phyloP scores from a whole-genome alignment of 2,797 vertebrate genomes.

The Sebastolobus alascanus region DNA sequence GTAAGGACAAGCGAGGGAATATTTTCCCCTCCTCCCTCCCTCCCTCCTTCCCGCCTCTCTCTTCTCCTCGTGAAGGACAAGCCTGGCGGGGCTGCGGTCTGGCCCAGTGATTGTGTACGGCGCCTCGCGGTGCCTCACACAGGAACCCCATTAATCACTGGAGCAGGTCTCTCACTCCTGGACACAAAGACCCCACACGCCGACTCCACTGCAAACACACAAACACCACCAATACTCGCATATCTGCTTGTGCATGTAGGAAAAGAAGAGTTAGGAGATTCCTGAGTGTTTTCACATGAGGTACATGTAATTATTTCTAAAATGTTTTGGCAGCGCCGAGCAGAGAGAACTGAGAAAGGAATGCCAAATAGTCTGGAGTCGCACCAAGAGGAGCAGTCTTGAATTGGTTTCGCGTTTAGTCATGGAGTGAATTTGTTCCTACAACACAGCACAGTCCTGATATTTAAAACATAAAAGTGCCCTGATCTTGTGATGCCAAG shows the following conservation, averaged over 20 bases:
- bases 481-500: conserved; percentile 25
- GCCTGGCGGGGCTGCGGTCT: conserved; percentile 83
- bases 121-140: conserved; percentile 83
- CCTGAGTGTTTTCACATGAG: conserved; percentile 64
- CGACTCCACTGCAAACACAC: conserved; percentile 65
- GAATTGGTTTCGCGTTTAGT: conserved; percentile 74
- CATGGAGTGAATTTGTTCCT: conserved; percentile 60
- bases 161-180: conserved; percentile 82
- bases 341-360: conserved; percentile 71
- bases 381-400: conserved; percentile 70
- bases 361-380: conserved; percentile 81
- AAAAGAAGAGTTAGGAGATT: conserved; percentile 39
- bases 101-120: conserved; percentile 84
- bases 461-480: conserved; percentile 51
- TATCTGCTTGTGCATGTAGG: conserved; percentile 37
- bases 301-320: conserved; percentile 77
- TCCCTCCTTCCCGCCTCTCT: conserved; percentile 78
- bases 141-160: conserved; percentile 88
- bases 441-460: conserved; percentile 33
- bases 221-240: conserved; percentile 59
- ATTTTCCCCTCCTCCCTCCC: conserved; percentile 49
- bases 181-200: conserved; percentile 86
- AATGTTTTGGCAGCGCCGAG: conserved; percentile 72
- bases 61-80: conserved; percentile 85
- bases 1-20: conserved; percentile 68